phyloP scores from a whole-genome alignment of 1,140 invertebrate species.

The Trachymyrmex septentrionalis region DNA sequence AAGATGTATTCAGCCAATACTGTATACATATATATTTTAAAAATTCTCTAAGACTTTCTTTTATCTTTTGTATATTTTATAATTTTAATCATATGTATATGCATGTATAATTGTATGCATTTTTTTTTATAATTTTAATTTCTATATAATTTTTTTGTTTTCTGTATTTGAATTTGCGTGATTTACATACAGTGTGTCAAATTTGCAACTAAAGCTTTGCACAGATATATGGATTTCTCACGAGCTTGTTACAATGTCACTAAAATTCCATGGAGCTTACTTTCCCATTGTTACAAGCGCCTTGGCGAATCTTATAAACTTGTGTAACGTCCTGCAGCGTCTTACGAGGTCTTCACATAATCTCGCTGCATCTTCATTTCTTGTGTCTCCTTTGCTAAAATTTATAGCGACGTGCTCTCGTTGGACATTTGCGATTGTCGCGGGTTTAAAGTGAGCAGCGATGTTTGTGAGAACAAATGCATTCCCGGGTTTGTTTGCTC shows the following conservation, averaged over 20 bases:
- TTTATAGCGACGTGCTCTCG: constrained; percentile 45
- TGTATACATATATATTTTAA: neutral
- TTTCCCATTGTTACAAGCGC: constrained; percentile 33
- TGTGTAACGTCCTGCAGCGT: constrained; percentile 15
- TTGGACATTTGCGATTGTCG: constrained; percentile 55
- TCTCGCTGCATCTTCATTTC: constrained; percentile 47
- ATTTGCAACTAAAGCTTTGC: constrained; percentile 20
- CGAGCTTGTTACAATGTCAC: constrained; percentile 39
- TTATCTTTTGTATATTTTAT: neutral
- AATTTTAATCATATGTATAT: neutral
- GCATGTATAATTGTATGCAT: neutral
- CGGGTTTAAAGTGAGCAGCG: constrained; percentile 50
- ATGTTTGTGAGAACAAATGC: constrained; percentile 72
- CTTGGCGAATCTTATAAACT: constrained; percentile 43
- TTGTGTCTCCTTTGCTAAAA: constrained; percentile 36
- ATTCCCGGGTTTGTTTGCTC: constrained; percentile 78
- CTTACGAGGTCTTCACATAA: constrained; percentile 43
- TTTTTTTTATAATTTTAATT: neutral
- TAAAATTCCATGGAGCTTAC: constrained; percentile 33
- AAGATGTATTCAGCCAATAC: neutral
- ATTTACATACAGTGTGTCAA: neutral
- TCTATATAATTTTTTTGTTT: neutral
- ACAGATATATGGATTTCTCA: neutral
- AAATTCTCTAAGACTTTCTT: neutral
- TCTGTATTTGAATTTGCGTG: neutral